Evolutionary conservation across 2,113 vertebrate genomes (phyloP), one percentile per base, ranked within the genome.

Genomic region (Myiozetetes cayanensis): DNA sequence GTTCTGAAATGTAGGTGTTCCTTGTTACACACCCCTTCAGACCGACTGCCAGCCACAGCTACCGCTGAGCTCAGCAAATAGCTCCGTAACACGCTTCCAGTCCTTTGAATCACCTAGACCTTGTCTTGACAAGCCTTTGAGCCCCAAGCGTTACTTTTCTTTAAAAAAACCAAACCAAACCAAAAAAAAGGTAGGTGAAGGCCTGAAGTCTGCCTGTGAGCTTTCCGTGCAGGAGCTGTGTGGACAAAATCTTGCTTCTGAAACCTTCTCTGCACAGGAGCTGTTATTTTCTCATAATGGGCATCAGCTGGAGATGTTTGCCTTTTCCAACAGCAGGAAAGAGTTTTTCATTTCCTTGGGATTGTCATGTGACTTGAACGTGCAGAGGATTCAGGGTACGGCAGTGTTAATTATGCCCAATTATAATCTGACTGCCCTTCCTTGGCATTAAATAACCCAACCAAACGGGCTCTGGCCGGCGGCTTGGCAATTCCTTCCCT

Each of bases 391-490:
- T 95, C 22, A 6, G 85, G 62, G 53, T 68, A 90, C 5, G 43
- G 56, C 25, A 3, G 52, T 59, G 53, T 90, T 97, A 96, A 98
- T 92, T 97, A 91, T 9, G 8, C 37, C 82, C 28, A 20, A 92
- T 96, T 96, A 96, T 71, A 95, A 96, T 74, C 94, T 91, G 85
- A 89, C 94, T 90, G 95, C 89, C 95, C 81, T 96, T 95, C 95
- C 93, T 75, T 53, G 84, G 85, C 53, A 87, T 89, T 75, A 73
- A 96, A 93, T 56, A 87, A 85, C 85, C 85, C 59, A 39, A 90
- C 78, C 55, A 30, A 93, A 91, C 18, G 20, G 68, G 92, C 94
- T 90, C 35, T 87, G 77, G 43, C 84, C 65, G 9, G 72, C 10
- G 41, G 66, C 52, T 53, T 52, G 59, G 85, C 25, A 17, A 23